phyloP scores from a whole-genome alignment of 2,888 invertebrate genomes.

The Hirudinaria manillensis region DNA sequence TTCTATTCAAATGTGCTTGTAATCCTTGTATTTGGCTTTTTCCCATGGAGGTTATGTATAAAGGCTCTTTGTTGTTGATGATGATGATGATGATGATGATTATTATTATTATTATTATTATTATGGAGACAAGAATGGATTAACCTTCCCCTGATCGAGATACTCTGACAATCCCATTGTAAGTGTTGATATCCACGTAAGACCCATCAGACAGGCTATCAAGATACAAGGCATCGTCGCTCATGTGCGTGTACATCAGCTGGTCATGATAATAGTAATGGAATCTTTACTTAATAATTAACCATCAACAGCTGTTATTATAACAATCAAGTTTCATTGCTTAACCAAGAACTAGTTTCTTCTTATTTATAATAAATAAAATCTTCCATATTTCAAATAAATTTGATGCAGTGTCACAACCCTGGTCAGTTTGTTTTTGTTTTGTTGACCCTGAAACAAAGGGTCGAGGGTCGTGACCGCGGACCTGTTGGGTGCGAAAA shows the following conservation, averaged over 20 bases:
- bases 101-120: no score
- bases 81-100: no score
- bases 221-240: background rate
- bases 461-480: constrained; percentile 22
- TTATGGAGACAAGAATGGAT: background rate
- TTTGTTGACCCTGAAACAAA: constrained; percentile 26
- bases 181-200: background rate
- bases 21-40: no score
- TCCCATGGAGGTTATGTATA: no score
- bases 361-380: no score
- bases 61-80: no score
- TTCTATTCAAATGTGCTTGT: no score
- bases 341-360: no score
- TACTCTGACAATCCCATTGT: background rate
- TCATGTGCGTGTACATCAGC: background rate
- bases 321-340: no score
- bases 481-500: constrained; percentile 42
- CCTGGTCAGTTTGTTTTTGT: constrained; percentile 24
- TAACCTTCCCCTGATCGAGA: background rate
- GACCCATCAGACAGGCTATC: background rate
- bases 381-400: no score
- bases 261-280: background rate
- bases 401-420: no score
- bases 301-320: no score
- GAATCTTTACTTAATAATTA: background rate